Base-by-base conservation (phyloP, 1,140 invertebrate species). In the Chelonus insularis region DNA sequence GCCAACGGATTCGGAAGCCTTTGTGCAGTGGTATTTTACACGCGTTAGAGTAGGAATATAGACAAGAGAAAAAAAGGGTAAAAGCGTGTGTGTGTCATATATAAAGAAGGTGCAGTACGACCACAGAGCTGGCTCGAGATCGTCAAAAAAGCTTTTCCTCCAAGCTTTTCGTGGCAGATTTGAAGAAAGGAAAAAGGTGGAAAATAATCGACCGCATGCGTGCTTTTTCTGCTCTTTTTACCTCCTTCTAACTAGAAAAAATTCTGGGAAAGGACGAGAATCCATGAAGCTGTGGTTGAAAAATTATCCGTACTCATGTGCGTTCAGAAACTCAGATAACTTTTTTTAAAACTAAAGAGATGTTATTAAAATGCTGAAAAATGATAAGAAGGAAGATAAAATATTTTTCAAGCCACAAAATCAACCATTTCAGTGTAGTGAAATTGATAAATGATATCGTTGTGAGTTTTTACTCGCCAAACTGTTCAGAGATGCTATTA, bases 11-110 rank as follows among this genome's bases (percentile, higher is more conserved):
- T 52, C 29, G 29, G 50, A 52, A 52, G 50, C 50, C 50, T 52
- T 52, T 52, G 50, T 52, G 50, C 50, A 52, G 14, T 32, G 50
- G 34, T 32, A 52, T 52, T 52, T 52, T 52, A 52, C 50, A 29
- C 25, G 25, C 25, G 25, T 29, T 29, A 29, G 50, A 52, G 50
- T 32, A 25, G 29, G 50, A 36, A 52, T 34, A 20, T 12, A 51
- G 48, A 32, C 21, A 23, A 51, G 9, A 16, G 11, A 32, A 32
- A 36, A 52, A 32, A 52, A 36, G 29, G 18, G 11, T 2, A 32
- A 51, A 25, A 29, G 43, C 3, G 43, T 14, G 48, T 12, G 48
- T 12, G 48, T 29, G 23, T 29, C 23, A 29, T 21, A 32, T 21
- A 21, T 32, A 41, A 36, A 55, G 12, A 52, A 5, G 47, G 50